Evolutionary conservation across 1,140 invertebrate genomes (phyloP).

Genomic region (Formica exsecta): DNA sequence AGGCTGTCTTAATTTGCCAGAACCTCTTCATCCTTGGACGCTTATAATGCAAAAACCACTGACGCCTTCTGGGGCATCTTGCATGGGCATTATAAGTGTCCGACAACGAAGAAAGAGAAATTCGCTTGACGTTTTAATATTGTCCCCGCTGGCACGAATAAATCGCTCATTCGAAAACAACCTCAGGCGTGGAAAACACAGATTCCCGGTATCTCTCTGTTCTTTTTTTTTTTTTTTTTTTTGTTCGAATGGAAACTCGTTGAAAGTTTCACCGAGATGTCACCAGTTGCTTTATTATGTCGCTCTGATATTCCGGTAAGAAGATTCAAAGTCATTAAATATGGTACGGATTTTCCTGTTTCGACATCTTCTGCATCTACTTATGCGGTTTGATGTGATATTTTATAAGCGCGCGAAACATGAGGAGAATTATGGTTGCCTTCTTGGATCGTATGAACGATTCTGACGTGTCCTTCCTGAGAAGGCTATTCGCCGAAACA

Average conservation of each 20-base stretch:
- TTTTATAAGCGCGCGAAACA: background rate
- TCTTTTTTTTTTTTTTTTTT: constrained; percentile 51
- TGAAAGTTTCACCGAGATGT: constrained; percentile 71
- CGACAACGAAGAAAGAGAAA: constrained; percentile 56
- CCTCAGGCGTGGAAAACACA: constrained; percentile 75
- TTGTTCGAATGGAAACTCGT: constrained; percentile 68
- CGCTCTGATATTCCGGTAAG: constrained; percentile 6
- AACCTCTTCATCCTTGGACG: constrained; percentile 59
- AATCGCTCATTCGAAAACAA: constrained; percentile 66
- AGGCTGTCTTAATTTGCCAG: constrained; percentile 62
- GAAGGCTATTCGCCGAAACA: constrained; percentile 7
- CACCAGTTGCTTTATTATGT: constrained; percentile 60
- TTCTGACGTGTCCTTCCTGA: constrained; percentile 21
- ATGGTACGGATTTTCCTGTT: background rate
- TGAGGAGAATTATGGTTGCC: background rate
- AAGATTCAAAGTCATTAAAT: constrained; percentile 25
- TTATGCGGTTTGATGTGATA: background rate
- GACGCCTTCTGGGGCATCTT: constrained; percentile 50
- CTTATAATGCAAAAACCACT: constrained; percentile 56
- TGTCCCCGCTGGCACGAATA: constrained; percentile 69
- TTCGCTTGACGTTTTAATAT: constrained; percentile 55
- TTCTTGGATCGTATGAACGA: background rate
- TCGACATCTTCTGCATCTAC: background rate
- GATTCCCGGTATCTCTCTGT: constrained; percentile 60
- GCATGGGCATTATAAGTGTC: constrained; percentile 43